Evolutionary conservation across 2,888 invertebrate species (phyloP).

Genomic region (Meghimatium bilineatum): DNA sequence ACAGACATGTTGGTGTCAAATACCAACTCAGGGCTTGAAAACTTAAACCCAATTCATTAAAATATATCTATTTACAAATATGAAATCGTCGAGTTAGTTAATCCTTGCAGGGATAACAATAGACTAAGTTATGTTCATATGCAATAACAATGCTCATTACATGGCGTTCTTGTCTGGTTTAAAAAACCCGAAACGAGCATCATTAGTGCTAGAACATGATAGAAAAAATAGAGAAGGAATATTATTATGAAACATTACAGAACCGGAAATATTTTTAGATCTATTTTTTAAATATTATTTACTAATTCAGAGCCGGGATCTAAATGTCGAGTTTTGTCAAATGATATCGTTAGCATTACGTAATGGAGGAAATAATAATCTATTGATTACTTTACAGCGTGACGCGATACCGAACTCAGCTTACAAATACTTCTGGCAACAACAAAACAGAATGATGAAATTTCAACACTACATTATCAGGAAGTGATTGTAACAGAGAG

Average conservation of each 20-base stretch:
- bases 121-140: neutral
- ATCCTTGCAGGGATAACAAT: neutral
- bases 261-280: neutral
- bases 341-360: neutral
- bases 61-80: neutral
- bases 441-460: neutral
- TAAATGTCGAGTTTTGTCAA: neutral
- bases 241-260: neutral
- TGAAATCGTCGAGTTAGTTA: neutral
- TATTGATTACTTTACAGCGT: neutral
- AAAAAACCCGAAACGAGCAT: constrained; percentile 13
- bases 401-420: neutral
- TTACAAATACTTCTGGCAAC: neutral
- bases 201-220: constrained; percentile 7
- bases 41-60: neutral
- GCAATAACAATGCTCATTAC: constrained; percentile 29
- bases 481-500: neutral
- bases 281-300: neutral
- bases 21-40: too few relatives aligned
- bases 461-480: neutral
- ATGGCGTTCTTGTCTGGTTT: neutral
- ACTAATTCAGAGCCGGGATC: neutral
- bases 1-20: too few relatives aligned
- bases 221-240: neutral
- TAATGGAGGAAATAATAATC: too few relatives aligned